Conservation (phyloP, 2,113 vertebrate species). For the Rhinolophus ferrumequinum region DNA sequence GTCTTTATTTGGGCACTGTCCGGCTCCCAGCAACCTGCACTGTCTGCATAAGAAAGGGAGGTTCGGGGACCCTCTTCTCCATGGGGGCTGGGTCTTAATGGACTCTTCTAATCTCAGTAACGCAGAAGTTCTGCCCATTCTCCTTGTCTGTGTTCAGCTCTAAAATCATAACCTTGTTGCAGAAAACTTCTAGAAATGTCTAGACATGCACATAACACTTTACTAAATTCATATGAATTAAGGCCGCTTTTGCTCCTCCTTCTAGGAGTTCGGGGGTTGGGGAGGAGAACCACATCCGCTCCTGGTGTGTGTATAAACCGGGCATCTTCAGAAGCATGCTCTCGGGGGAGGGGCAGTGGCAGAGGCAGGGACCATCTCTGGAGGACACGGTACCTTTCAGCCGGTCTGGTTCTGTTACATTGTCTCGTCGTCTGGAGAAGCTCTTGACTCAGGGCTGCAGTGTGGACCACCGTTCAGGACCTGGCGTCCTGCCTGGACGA, state of each 20-base stretch:
- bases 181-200: not conserved
- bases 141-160: not conserved
- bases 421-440: not conserved
- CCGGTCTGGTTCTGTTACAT: too few relatives aligned
- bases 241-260: not conserved
- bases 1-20: not conserved
- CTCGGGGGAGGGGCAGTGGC: fast-evolving
- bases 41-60: not conserved
- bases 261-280: not conserved
- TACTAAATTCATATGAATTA: not conserved
- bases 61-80: not conserved
- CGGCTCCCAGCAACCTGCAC: not conserved
- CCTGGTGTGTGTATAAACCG: fast-evolving
- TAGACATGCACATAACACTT: not conserved
- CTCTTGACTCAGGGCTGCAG: too few relatives aligned
- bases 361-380: too few relatives aligned
- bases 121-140: not conserved
- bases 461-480: too few relatives aligned
- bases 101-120: too few relatives aligned
- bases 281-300: not conserved
- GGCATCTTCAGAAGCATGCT: too few relatives aligned
- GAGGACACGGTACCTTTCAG: too few relatives aligned
- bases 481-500: too few relatives aligned
- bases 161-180: not conserved
- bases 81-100: not conserved